Evolutionary conservation across 2,888 invertebrate genomes (phyloP).

Genomic region (Penaeus monodon): DNA sequence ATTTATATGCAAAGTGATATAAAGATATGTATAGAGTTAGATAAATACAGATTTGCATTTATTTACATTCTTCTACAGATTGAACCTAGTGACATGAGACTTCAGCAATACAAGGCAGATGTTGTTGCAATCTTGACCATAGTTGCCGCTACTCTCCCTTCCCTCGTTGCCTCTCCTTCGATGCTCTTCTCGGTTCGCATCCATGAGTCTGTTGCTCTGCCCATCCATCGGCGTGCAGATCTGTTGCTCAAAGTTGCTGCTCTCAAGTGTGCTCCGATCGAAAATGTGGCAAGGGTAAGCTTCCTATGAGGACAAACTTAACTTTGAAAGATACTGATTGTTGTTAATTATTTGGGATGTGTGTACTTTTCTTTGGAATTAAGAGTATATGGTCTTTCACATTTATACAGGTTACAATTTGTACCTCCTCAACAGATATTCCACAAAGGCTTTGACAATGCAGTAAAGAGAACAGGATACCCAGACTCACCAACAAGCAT

Average conservation of each 20-base stretch:
- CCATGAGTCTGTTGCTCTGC: slow-evolving; percentile 52
- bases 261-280: slow-evolving; percentile 58
- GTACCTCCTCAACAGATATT: slow-evolving; percentile 30
- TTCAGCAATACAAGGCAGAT: slow-evolving; percentile 56
- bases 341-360: no score
- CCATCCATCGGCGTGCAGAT: slow-evolving; percentile 61
- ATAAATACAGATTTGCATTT: background rate
- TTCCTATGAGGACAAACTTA: background rate
- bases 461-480: slow-evolving; percentile 25
- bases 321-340: no score
- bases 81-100: slow-evolving; percentile 56
- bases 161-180: slow-evolving; percentile 49
- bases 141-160: slow-evolving; percentile 58
- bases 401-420: background rate
- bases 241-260: slow-evolving; percentile 62
- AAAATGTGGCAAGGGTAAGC: slow-evolving; percentile 41
- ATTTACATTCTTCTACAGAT: slow-evolving; percentile 34
- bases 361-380: background rate
- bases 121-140: slow-evolving; percentile 50
- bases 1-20: no score
- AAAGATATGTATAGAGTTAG: no score
- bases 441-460: slow-evolving; percentile 51
- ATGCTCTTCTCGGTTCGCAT: slow-evolving; percentile 54
- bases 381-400: background rate
- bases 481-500: slow-evolving; percentile 45